Base-by-base conservation (phyloP, 2,113 vertebrate genomes). In the Girardinichthys multiradiatus region DNA sequence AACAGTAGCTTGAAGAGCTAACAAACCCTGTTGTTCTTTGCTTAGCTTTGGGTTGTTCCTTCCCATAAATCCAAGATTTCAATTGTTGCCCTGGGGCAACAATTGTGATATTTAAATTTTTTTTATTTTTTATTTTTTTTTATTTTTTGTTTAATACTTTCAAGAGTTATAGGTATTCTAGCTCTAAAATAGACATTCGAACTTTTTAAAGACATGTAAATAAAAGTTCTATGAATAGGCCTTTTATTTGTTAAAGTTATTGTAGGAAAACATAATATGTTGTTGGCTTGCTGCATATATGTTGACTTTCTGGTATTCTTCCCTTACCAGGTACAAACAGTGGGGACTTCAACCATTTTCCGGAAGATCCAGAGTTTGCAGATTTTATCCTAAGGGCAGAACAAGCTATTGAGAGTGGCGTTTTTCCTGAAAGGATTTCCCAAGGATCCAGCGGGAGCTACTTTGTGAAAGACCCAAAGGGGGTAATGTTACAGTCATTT, bases 401-500 rank as follows among this genome's bases (percentile, higher is more conserved):
- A 51, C 97, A 97, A 90, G 97, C 98, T 31, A 96, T 97, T 35
- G 97, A 99, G 80, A 89, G 85, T 26, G 96, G 95, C 19, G 90
- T 97, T 74, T 95, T 95, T 79, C 98, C 98, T 4, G 95, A 98
- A 90, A 95, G 97, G 89, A 99, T 99, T 78, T 96, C 95, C 60
- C 98, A 99, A 90, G 98, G 98, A 39, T 99, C 98, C 79, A 99
- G 97, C 69, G 98, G 98, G 74, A 99, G 98, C 92, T 99, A 99
- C 88, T 99, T 99, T 87, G 96, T 98, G 70, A 99, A 98, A 93
- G 97, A 99, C 89, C 83, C 95, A 68, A 98, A 98, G 92, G 95
- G 94, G 94, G 98, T 99, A 45, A 93, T 96, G 26, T 58, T 17
- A 19, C 2, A 39, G 1, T 14, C 29, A 2, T 14, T 24, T 35